These are phyloP conservation scores for Potamilus streckersoni DNA, from an alignment of 1,140 invertebrate species.

Conservation along the genomic window DNA sequence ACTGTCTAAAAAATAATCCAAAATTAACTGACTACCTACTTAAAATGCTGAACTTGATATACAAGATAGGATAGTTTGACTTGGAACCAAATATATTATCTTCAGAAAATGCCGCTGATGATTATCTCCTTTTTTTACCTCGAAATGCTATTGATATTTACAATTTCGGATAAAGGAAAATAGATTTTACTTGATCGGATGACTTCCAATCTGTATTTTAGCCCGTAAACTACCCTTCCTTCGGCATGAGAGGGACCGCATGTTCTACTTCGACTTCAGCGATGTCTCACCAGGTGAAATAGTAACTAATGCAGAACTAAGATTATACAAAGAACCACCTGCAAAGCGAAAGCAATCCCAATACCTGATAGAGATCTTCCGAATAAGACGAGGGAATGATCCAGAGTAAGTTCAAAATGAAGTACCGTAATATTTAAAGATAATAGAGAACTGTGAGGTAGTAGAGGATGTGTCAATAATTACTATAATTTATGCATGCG, in stretches of 20 bases:
- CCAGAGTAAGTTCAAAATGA: constrained; percentile 45
- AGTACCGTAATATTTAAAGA: neutral
- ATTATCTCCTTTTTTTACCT: too few relatives aligned
- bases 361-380: constrained; percentile 33
- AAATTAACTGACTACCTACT: too few relatives aligned
- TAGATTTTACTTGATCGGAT: too few relatives aligned
- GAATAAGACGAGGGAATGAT: constrained; percentile 52
- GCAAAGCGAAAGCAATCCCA: constrained; percentile 13
- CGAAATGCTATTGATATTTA: too few relatives aligned
- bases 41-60: too few relatives aligned
- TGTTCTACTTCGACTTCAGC: constrained; percentile 91
- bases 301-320: constrained; percentile 86
- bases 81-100: too few relatives aligned
- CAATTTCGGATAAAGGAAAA: too few relatives aligned
- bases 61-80: too few relatives aligned
- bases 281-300: constrained; percentile 83
- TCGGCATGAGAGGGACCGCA: constrained; percentile 84
- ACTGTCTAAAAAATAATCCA: too few relatives aligned
- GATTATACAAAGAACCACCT: constrained; percentile 77
- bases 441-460: neutral
- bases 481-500: too few relatives aligned
- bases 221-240: constrained; percentile 59
- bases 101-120: too few relatives aligned
- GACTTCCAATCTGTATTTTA: constrained; percentile 7
- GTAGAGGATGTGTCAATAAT: too few relatives aligned